phyloP scores from a whole-genome alignment of 2,797 vertebrate species.

The Rhabdomys pumilio region DNA sequence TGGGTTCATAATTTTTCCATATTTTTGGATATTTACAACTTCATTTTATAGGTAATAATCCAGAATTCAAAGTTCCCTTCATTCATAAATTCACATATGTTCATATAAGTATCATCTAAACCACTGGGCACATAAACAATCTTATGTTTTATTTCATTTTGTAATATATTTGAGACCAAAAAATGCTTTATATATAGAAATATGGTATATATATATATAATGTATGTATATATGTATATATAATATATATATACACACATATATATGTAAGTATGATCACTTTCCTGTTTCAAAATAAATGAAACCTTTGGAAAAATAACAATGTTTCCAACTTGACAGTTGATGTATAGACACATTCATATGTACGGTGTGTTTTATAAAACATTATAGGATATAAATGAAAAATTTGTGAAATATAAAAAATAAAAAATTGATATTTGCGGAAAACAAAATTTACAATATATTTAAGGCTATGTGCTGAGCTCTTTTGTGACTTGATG shows the following conservation, averaged over 20 bases:
- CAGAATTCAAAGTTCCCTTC: not conserved
- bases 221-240: too few species aligned
- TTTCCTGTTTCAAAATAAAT: not conserved
- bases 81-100: not conserved
- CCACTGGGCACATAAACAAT: not conserved
- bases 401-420: not conserved
- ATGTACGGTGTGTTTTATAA: not conserved
- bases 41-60: not conserved
- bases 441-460: not conserved
- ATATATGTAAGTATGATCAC: not conserved
- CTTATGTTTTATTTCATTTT: not conserved
- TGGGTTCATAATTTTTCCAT: not conserved
- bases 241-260: not conserved
- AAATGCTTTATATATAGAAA: not conserved
- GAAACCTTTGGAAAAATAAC: not conserved
- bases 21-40: slow-evolving; percentile 11
- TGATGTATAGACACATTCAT: not conserved
- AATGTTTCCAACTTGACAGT: not conserved
- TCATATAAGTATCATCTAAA: not conserved
- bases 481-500: too few species aligned
- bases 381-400: not conserved
- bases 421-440: not conserved
- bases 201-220: not conserved
- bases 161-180: too few species aligned
- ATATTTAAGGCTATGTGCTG: not conserved